Evolutionary conservation across 2,888 invertebrate genomes (phyloP), one percentile per base, ranked within the genome.

Genomic region (Tuberolachnus salignus): DNA sequence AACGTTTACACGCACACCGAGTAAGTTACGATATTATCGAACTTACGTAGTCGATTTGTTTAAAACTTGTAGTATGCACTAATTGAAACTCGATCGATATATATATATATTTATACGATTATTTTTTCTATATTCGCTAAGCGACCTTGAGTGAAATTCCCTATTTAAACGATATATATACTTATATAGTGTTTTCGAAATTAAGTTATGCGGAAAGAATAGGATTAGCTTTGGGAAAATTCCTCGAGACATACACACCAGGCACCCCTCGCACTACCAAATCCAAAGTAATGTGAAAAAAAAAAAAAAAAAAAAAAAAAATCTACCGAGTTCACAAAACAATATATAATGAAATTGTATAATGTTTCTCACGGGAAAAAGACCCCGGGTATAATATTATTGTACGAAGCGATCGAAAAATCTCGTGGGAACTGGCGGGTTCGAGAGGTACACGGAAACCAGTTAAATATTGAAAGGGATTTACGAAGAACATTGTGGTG

Each of bases 381-480:
- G 19, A 57, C 26, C 66, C 34, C 46, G n/a, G 59, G 75, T 78
- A 75, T 67, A 59, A 57, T 75, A 66, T 34, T 34, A 34, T 34
- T 34, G 6, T 34, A 34, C 6, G 34, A 64, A 14, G 66, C 14
- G 74, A 57, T 75, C 66, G 55, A 78, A 49, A 59, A 21, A 59
- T 67, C 75, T 78, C 78, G 67, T 78, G 78, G 78, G 78, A 78
- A 78, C 49, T 34, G 44, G 34, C 19, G 26, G 66, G 73, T 73
- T 42, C 21, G n/a, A 51, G n/a, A 51, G 53, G 44, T 53, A 53
- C n/a, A 44, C 34, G 59, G 69, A 78, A 78, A 67, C 78, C 78
- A 78, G 78, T 78, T 78, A 34, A 4, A 78, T 49, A 34, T 51
- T 59, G 59, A 78, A 78, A 78, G 69, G 78, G 78, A 78, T 78